Evolutionary conservation across 2,888 invertebrate genomes (phyloP), one percentile per base, ranked within the genome.

Genomic region (Athripsodes cinereus): DNA sequence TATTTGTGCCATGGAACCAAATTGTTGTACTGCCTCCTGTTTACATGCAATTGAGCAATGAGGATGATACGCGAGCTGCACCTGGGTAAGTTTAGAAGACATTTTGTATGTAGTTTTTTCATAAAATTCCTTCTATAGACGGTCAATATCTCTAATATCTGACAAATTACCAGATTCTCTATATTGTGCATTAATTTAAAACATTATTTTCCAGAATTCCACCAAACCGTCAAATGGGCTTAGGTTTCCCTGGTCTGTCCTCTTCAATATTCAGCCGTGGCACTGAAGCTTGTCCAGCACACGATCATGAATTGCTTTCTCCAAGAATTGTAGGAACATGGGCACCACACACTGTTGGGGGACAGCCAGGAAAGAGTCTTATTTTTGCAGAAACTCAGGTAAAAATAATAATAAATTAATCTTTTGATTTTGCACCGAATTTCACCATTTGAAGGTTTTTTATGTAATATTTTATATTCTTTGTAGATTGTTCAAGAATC

Each of bases 1-100:
- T 96, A 60, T 93, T 92, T 75, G 94, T 96, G 61, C 96, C 97
- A 19, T 96, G 97, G 94, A 99, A 99, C 78, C 92, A 93, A 67
- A 96, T 99, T 68, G 93, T 98, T 52, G 94, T 94, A 44, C 78
- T 95, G 66, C 90, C 92, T 6, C 91, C 92, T 11, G 88, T 93
- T 44, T 87, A 90, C 69, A 90, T 93, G 91, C 88, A 88, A 71
- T 81, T 91, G 49, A 88, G 85, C 69, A 90, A 89, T 67, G 90
- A 90, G 64, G 81, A 75, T 64, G 79, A 83, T 60, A 76, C 74
- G 71, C 76, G 77, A 53, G 75, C 78, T 1, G 76, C 77, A 3
- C 76, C 78, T 8, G 75, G 78, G 79, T 78, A 60, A 46, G 52
- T 52, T 16, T 13, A 8, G n/a, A n/a, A n/a, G n/a, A n/a, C n/a